Evolutionary conservation across 2,888 invertebrate genomes (phyloP).

Genomic region (Acanthopleura granulata): DNA sequence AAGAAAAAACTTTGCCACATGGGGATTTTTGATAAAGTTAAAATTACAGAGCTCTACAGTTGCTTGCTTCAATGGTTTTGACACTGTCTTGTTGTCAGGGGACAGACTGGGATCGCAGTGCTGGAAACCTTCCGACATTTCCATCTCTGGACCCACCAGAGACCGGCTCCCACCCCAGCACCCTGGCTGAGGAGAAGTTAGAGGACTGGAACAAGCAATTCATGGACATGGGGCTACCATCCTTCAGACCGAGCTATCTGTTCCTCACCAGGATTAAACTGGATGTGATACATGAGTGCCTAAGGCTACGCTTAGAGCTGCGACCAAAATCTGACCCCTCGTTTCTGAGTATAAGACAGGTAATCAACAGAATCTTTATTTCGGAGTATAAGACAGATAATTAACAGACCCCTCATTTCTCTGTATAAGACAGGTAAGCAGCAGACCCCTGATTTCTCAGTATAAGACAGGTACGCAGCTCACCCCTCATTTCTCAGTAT

Average conservation of each 20-base stretch:
- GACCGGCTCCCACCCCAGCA: no score
- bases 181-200: not conserved
- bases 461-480: constrained; percentile 81
- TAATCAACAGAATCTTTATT: constrained; percentile 52
- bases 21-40: no score
- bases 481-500: no score
- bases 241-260: constrained; percentile 85
- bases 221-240: constrained; percentile 83
- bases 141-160: no score
- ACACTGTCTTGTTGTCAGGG: no score
- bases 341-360: constrained; percentile 87
- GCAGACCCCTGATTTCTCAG: constrained; percentile 87
- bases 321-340: constrained; percentile 77
- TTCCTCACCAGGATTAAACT: constrained; percentile 88
- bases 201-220: constrained; percentile 74
- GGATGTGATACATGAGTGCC: constrained; percentile 93
- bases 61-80: no score
- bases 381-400: not conserved
- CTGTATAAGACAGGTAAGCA: no score
- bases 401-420: not conserved
- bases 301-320: constrained; percentile 83
- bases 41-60: no score
- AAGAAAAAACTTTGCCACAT: no score
- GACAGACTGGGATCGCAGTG: no score
- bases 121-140: no score